Conservation (phyloP, 1,140 invertebrate species). For the Phymastichus coffea region DNA sequence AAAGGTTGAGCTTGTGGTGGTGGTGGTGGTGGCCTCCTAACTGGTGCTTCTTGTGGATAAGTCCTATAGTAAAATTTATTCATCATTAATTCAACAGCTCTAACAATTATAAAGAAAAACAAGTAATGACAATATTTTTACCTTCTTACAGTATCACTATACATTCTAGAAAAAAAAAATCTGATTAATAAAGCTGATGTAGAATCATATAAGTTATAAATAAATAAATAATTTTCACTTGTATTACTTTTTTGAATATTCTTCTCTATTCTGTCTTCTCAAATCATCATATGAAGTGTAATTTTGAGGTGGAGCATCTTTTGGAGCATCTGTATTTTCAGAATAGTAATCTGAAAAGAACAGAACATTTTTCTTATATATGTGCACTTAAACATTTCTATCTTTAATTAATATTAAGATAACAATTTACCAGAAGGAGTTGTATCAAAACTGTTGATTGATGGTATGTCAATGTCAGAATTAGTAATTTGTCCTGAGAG, state of each 20-base stretch:
- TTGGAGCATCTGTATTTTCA: neutral
- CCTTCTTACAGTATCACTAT: neutral
- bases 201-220: neutral
- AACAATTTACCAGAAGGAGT: conserved; percentile 2
- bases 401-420: neutral
- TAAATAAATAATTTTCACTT: neutral
- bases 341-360: conserved; percentile 15
- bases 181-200: neutral
- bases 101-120: too few relatives aligned
- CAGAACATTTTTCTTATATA: too few relatives aligned
- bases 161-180: conserved; percentile 1
- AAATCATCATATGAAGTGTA: conserved; percentile 23
- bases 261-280: conserved; percentile 11
- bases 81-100: too few relatives aligned
- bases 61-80: too few relatives aligned
- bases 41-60: neutral
- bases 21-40: neutral
- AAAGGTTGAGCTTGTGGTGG: neutral
- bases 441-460: conserved; percentile 19
- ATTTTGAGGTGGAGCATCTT: neutral
- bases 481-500: neutral
- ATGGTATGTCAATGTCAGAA: conserved; percentile 20
- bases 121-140: too few relatives aligned
- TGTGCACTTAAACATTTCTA: too few relatives aligned
- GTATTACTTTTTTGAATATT: conserved; percentile 9